Evolutionary conservation across 2,888 invertebrate genomes (phyloP), one percentile per base, ranked within the genome.

Genomic region (Tupiocoris notatus): DNA sequence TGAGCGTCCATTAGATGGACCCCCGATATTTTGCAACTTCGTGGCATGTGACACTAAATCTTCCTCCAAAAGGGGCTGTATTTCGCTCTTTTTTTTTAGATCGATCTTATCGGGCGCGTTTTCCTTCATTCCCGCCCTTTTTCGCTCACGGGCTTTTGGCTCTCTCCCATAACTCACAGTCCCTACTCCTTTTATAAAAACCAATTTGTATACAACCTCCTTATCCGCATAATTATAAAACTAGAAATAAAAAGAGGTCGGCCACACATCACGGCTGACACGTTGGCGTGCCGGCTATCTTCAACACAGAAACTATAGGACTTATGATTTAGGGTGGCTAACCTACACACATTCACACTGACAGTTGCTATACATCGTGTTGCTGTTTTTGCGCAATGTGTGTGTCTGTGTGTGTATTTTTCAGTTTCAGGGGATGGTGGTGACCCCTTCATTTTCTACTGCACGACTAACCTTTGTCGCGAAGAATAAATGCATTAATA

Each of bases 131-230:
- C 6, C 39, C 39, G 39, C 39, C 39, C 39, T 39, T 39, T 39
- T 3, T 12, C 39, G n/a, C n/a, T n/a, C n/a, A n/a, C n/a, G n/a
- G n/a, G 56, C 67, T 67, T 58, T 67, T 67, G 63, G 62, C 62
- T 39, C 61, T 18, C 62, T 20, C 24, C 73, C 73, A 73, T 73
- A 73, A 73, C 63, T 73, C 73, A 73, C 62, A 12, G 73, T 23
- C 73, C 39, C 62, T 6, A 6, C 54, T 63, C 62, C 73, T 73
- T 75, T 75, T 75, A 66, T 75, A 66, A 75, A 75, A 75, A 75
- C 75, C 75, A 75, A 75, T 75, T 75, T 75, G 75, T 75, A 75
- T 75, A 75, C 75, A 67, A 75, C 67, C 66, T 75, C 66, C 75
- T 75, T 75, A 75, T 75, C 75, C 75, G 67, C 61, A 66, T 75